Percentiles rank a stretch among this genome's conserved stretches.
phyloP scores from a whole-genome alignment of 2,113 vertebrate species.

The Chlorocebus sabaeus region DNA sequence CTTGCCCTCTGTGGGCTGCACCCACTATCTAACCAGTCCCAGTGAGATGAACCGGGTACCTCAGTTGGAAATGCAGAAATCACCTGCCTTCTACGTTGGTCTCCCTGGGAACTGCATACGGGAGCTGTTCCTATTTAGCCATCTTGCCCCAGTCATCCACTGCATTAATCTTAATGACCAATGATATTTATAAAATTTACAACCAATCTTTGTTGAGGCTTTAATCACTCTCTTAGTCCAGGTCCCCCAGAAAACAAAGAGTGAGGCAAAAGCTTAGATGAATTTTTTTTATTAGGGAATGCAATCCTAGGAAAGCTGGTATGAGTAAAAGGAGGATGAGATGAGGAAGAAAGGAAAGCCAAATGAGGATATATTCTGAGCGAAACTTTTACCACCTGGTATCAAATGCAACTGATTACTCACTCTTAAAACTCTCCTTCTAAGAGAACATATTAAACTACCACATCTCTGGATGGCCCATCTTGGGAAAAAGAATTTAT shows the following conservation, averaged over 20 bases:
- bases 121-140: too few species aligned
- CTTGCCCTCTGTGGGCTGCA: too few species aligned
- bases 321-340: not conserved
- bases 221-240: not conserved
- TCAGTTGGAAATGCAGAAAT: too few species aligned
- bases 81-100: too few species aligned
- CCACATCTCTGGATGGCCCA: not conserved
- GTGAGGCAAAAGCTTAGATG: not conserved
- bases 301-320: not conserved
- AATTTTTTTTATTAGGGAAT: not conserved
- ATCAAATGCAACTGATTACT: not conserved
- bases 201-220: not conserved
- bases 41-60: too few species aligned
- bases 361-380: not conserved
- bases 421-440: not conserved
- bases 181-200: not conserved
- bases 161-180: not conserved
- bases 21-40: too few species aligned
- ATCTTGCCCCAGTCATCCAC: too few species aligned
- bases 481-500: conserved; percentile 10
- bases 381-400: not conserved
- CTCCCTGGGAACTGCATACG: too few species aligned
- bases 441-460: not conserved
- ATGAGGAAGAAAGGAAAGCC: not conserved
- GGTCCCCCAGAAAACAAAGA: not conserved